These are phyloP conservation scores for Acrocephalus kingi DNA, from an alignment of 2,113 vertebrate species.

Conservation along the genomic window DNA sequence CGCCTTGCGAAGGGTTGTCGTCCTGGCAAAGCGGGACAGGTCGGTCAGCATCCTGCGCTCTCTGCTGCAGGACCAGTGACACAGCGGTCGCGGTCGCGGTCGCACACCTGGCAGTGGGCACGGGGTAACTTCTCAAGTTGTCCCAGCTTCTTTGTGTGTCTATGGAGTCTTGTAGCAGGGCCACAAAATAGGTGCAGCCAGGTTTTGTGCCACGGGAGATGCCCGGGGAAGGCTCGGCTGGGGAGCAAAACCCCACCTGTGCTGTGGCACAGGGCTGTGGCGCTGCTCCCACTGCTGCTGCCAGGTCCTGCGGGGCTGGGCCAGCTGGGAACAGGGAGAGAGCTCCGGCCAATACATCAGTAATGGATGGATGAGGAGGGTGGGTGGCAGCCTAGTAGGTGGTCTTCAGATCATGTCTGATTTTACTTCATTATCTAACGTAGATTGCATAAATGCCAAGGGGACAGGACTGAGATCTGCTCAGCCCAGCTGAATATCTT, in stretches of 20 bases:
- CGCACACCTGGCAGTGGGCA: rapidly evolving
- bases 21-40: background rate
- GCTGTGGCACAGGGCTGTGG: rapidly evolving
- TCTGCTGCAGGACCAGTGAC: rapidly evolving
- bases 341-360: background rate
- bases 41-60: rapidly evolving
- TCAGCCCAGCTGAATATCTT: background rate
- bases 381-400: constrained; percentile 10
- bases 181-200: too few species aligned
- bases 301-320: background rate
- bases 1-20: background rate
- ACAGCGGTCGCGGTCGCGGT: rapidly evolving
- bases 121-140: background rate
- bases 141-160: background rate
- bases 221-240: background rate
- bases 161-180: background rate
- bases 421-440: background rate
- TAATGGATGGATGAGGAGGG: background rate
- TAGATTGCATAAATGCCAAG: background rate
- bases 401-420: background rate
- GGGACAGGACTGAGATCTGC: background rate
- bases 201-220: background rate
- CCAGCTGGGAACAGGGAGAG: background rate
- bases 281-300: rapidly evolving
- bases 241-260: background rate